Evolutionary conservation across 2,797 vertebrate species (phyloP).

Genomic region (Vespertilio murinus): DNA sequence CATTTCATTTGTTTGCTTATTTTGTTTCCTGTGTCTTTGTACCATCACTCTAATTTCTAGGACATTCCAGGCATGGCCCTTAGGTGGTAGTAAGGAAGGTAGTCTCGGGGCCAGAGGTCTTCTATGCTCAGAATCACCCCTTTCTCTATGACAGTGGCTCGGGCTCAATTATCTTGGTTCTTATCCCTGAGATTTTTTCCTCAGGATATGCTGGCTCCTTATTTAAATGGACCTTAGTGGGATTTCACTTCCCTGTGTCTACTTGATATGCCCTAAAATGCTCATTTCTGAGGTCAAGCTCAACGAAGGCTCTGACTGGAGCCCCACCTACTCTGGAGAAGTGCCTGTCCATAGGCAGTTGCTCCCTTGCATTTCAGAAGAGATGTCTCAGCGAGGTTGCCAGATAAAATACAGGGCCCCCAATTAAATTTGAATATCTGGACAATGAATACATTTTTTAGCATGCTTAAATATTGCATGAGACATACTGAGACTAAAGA

Average conservation of each 20-base stretch:
- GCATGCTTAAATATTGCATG: neutral
- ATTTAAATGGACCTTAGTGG: neutral
- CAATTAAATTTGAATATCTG: neutral
- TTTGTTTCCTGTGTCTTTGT: neutral
- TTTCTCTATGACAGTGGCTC: neutral
- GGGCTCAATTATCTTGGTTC: neutral
- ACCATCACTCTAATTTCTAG: neutral
- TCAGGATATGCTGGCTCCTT: neutral
- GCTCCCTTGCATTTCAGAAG: neutral
- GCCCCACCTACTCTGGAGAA: neutral
- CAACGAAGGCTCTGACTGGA: neutral
- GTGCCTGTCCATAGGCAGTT: neutral
- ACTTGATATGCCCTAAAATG: neutral
- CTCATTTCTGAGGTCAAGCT: neutral
- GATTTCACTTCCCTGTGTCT: neutral
- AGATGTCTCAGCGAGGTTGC: neutral
- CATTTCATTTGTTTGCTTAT: neutral
- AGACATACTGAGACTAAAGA: neutral
- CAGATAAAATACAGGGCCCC: neutral
- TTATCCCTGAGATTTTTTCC: neutral
- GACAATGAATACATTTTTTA: neutral
- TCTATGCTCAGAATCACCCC: neutral
- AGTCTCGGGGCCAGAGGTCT: neutral
- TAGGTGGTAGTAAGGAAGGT: neutral
- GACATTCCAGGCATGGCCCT: neutral